Base-by-base conservation (phyloP, 2,888 invertebrate genomes). In the Caenorhabditis sp. region DNA sequence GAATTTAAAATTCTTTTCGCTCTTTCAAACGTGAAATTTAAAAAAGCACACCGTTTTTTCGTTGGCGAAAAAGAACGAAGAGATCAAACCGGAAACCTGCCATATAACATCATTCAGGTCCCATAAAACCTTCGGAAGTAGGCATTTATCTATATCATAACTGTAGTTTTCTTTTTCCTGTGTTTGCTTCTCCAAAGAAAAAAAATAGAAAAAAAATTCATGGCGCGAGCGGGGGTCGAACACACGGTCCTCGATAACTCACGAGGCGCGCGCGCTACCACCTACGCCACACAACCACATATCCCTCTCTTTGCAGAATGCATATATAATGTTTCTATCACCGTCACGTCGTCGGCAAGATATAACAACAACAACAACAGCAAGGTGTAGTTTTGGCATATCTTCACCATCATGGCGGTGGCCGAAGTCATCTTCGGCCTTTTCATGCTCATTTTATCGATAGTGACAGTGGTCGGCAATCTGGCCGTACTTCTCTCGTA, bases 401-500 rank as follows among this genome's bases (percentile, higher is more conserved):
- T 38, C 20, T 58, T 10, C 4, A 10, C 17, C 4, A 53, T 12
- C 8, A 72, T 70, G 78, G 68, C 67, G 38, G 68, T 73, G 59
- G 72, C 57, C 25, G 63, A 66, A 52, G 71, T 76, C 61, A 63
- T 76, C 50, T 69, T 74, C 57, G 78, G 67, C 58, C 63, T 73
- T 21, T 62, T 75, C 66, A 82, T 82, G 82, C 65, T 68, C 52
- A 21, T 84, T 36, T 76, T 88, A 38, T 84, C 84, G 17, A 75
- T 87, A 56, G 63, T 86, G 61, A 87, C 87, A 10, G 77, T 88
- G 23, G 76, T 84, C 75, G 99, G 99, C 64, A 99, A 99, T 89
- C 93, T 97, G 64, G 91, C 99, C 77, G 87, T 88, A 4, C 65
- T 88, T 21, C 74, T 88, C 26, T 86, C 85, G 7, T 88, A 86